These are phyloP conservation scores for Danaus melanippus DNA, from an alignment of 1,140 invertebrate genomes.

Conservation along the genomic window DNA sequence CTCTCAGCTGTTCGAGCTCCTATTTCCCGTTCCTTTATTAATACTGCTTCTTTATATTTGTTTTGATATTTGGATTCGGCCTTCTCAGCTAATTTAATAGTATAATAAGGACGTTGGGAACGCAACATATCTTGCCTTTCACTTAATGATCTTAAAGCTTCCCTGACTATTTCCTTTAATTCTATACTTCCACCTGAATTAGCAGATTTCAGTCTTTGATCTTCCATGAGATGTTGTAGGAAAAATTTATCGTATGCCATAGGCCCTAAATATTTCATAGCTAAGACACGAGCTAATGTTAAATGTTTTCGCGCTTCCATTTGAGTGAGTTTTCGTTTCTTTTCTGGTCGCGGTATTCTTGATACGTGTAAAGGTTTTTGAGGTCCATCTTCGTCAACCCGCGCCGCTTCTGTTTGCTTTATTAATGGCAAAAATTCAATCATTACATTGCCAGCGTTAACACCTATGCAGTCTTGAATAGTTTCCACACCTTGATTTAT, in stretches of 20 bases:
- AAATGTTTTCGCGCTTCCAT: slow-evolving; percentile 62
- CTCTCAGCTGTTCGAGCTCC: slow-evolving; percentile 61
- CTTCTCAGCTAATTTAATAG: slow-evolving; percentile 70
- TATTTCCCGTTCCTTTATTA: slow-evolving; percentile 56
- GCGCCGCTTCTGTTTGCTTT: slow-evolving; percentile 44
- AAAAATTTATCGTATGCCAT: slow-evolving; percentile 73
- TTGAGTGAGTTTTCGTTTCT: slow-evolving; percentile 54
- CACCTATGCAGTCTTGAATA: slow-evolving; percentile 59
- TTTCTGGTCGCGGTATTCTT: slow-evolving; percentile 48
- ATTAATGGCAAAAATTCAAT: slow-evolving; percentile 58
- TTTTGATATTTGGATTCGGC: slow-evolving; percentile 62
- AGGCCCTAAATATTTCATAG: slow-evolving; percentile 72
- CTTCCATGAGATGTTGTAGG: slow-evolving; percentile 55
- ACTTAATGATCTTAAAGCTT: slow-evolving; percentile 60
- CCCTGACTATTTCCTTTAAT: slow-evolving; percentile 53
- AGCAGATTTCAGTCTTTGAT: slow-evolving; percentile 61
- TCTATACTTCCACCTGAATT: slow-evolving; percentile 62
- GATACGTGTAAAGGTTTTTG: slow-evolving; percentile 43
- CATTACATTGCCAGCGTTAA: slow-evolving; percentile 60
- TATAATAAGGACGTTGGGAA: slow-evolving; percentile 71
- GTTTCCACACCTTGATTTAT: slow-evolving; percentile 67
- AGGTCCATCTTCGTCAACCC: slow-evolving; percentile 41
- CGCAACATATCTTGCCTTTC: slow-evolving; percentile 71
- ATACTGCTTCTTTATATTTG: slow-evolving; percentile 56
- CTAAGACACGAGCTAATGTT: slow-evolving; percentile 63